A percentile compares a stretch with the other conserved stretches of the same genome.
phyloP scores from a whole-genome alignment of 1,140 invertebrate species.

The Lutraria rhynchaena region DNA sequence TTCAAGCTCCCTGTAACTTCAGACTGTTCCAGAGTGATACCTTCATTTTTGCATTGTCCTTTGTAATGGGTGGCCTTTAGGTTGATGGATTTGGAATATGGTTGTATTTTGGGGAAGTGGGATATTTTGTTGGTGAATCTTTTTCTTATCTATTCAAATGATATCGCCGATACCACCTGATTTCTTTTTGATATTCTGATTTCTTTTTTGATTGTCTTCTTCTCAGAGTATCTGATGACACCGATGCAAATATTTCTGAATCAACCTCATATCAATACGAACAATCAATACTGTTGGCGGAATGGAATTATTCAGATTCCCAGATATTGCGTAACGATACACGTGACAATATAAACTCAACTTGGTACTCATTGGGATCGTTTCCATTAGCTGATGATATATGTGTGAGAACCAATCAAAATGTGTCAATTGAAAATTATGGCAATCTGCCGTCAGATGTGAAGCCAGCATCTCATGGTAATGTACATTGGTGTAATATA shows the following conservation, averaged over 20 bases:
- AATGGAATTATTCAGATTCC: slow-evolving; percentile 21
- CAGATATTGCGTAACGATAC: background rate
- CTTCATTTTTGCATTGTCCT: no score
- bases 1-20: no score
- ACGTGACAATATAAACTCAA: slow-evolving; percentile 8
- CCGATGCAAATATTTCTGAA: no score
- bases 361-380: slow-evolving; percentile 53
- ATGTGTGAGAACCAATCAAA: background rate
- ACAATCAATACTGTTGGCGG: background rate
- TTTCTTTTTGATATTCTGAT: background rate
- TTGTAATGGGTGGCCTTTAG: no score
- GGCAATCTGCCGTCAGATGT: slow-evolving; percentile 35
- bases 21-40: no score
- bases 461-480: slow-evolving; percentile 13
- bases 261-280: slow-evolving; percentile 13
- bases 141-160: no score
- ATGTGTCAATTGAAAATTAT: background rate
- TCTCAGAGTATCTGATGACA: no score
- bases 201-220: background rate
- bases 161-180: no score
- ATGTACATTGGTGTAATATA: no score
- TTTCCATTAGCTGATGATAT: slow-evolving; percentile 50
- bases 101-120: no score
- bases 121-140: no score
- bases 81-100: no score